phyloP scores from a whole-genome alignment of 1,140 invertebrate genomes.

The Drosophila prosaltans region DNA sequence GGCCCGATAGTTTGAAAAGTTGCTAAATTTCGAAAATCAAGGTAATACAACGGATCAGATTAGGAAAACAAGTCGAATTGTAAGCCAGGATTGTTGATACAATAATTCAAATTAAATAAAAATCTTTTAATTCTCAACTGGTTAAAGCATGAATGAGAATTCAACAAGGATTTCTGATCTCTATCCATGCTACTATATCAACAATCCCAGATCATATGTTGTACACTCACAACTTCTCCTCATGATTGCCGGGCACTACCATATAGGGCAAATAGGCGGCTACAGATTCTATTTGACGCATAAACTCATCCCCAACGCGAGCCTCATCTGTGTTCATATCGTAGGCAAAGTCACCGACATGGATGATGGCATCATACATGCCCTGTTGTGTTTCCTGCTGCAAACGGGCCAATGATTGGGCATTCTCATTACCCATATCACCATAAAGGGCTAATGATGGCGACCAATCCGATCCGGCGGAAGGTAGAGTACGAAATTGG shows the following conservation, averaged over 20 bases:
- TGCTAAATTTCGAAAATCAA: constrained; percentile 85
- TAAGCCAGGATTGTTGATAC: background rate
- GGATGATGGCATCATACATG: constrained; percentile 94
- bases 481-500: constrained; percentile 88
- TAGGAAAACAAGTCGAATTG: constrained; percentile 1
- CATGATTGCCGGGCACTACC: constrained; percentile 96
- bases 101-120: background rate
- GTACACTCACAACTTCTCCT: constrained; percentile 90
- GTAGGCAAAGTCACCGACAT: constrained; percentile 98
- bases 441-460: constrained; percentile 94
- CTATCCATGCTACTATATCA: background rate
- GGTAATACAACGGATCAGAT: constrained; percentile 63
- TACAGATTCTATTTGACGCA: constrained; percentile 94
- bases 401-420: constrained; percentile 90
- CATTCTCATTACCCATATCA: constrained; percentile 96
- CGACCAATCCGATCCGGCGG: constrained; percentile 87
- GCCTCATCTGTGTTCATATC: constrained; percentile 94
- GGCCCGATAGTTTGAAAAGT: constrained; percentile 93
- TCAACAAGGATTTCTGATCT: background rate
- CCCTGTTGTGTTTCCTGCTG: constrained; percentile 91
- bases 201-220: background rate
- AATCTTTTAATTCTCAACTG: too few species aligned
- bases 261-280: constrained; percentile 96
- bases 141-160: too few species aligned
- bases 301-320: constrained; percentile 93